phyloP scores from a whole-genome alignment of 35 echinoderm and acorn worm genomes.

The Apostichopus californicus region DNA sequence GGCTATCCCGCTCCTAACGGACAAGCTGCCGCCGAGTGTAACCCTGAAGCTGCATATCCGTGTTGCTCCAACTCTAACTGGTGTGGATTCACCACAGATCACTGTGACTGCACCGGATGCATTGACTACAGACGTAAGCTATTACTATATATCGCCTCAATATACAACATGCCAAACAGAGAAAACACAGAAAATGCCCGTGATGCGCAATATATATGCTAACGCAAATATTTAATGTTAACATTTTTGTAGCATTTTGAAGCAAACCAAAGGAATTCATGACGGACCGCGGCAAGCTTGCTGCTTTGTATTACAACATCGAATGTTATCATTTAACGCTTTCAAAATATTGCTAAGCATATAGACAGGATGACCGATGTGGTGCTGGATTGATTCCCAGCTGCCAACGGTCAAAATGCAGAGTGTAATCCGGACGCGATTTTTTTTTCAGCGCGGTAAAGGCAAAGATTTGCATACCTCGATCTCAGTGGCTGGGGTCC shows the following conservation, averaged over 20 bases:
- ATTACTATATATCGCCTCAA: not conserved
- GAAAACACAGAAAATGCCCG: too few relatives aligned
- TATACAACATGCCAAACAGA: not conserved
- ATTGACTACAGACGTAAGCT: slow-evolving; percentile 48
- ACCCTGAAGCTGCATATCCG: not conserved
- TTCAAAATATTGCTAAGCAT: not conserved
- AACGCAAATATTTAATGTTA: too few relatives aligned
- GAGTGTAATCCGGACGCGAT: not conserved
- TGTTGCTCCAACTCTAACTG: not conserved
- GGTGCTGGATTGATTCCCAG: not conserved
- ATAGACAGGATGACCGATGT: not conserved
- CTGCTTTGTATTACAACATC: too few relatives aligned
- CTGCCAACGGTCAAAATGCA: not conserved
- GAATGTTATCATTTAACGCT: not conserved
- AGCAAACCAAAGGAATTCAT: too few relatives aligned
- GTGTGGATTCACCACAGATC: slow-evolving; percentile 21
- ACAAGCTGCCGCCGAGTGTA: not conserved
- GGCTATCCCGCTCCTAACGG: not conserved
- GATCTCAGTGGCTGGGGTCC: too few relatives aligned
- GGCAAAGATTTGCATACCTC: too few relatives aligned
- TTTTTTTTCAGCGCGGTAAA: too few relatives aligned
- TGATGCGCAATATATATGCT: too few relatives aligned
- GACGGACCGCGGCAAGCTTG: too few relatives aligned
- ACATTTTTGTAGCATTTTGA: too few relatives aligned
- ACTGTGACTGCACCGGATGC: slow-evolving; percentile 14